Evolutionary conservation across 2,113 vertebrate species (phyloP), one percentile per base, ranked within the genome.

Genomic region (Fulica atra): DNA sequence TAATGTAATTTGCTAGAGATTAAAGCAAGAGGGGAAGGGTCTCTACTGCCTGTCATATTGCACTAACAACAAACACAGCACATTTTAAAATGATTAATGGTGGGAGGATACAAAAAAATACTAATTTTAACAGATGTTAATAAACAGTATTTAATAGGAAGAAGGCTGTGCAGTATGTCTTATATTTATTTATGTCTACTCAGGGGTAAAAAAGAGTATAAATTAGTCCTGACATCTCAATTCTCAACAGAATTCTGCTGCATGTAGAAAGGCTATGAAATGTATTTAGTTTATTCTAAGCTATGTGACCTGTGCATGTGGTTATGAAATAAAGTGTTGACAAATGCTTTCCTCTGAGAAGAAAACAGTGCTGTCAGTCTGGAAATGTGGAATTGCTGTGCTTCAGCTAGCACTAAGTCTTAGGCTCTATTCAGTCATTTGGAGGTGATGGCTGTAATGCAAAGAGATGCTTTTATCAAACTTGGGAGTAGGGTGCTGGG

Each of bases 61-160:
- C 68, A 73, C 74, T 88, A 91, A 73, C 63, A 88, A 83, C 35
- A 94, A 96, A 88, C 70, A 74, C 46, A 82, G 72, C 72, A 88
- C 18, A 69, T 94, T 95, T 86, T 4, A 86, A 95, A 90, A 84
- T 91, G 65, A 97, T 95, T 93, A 95, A 96, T 95, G 56, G 31
- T 78, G 88, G 86, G 72, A 93, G 35, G 53, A 68, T 93, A 71
- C 89, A 69, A 97, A 95, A 79, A 36, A 54, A 46, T 66, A 86
- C 69, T 93, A 63, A 81, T 96, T 97, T 95, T 93, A 93, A 88
- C 86, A 91, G 81, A 82, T 86, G 86, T 84, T 97, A 96, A 95
- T 95, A 93, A 91, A 92, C 44, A 91, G 59, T 92, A 65, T 93
- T 94, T 97, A 97, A 95, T 74, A 93, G 79, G 76, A 94, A 66